Base-by-base conservation (phyloP, 1,140 invertebrate genomes). In the Leucophenga varia region DNA sequence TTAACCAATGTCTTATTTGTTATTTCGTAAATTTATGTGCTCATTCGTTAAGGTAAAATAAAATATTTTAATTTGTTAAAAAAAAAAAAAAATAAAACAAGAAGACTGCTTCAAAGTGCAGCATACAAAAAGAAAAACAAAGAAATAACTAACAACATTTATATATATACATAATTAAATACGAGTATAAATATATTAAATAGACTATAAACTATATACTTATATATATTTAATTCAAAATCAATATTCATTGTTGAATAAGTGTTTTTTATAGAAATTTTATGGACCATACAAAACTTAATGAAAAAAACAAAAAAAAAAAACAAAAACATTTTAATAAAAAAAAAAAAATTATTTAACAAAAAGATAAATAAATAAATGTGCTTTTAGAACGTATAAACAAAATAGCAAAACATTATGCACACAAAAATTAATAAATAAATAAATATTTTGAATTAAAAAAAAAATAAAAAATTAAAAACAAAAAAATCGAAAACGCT, bases 401-500 rank as follows among this genome's bases (percentile, higher is more conserved):
- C n/a, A n/a, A n/a, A n/a, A n/a, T n/a, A n/a, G n/a, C n/a, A n/a
- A n/a, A n/a, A n/a, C n/a, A n/a, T n/a, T n/a, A n/a, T n/a, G n/a
- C n/a, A 55, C 52, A 47, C 55, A 55, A 57, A 32, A 52, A 47
- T 45, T 28, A 48, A 46, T 52, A 30, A 36, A 46, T 21, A 47
- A 36, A 44, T 7, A 43, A 2, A 32, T n/a, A n/a, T n/a, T n/a
- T n/a, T n/a, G n/a, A 43, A 43, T 30, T 30, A 22, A 44, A 3
- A 38, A 28, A 20, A 35, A 17, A 34, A 65, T 61, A 54, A 70
- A n/a, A 32, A 43, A 43, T 30, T 30, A 22, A 44, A 3, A 38
- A 28, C n/a, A 35, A 17, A 34, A 65, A 64, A 54, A 70, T 55
- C 49, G 60, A 63, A 52, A 63, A 63, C 61, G 61, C 61, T 70